phyloP scores from a whole-genome alignment of 2,113 vertebrate genomes.

The Pygoscelis antarcticus region DNA sequence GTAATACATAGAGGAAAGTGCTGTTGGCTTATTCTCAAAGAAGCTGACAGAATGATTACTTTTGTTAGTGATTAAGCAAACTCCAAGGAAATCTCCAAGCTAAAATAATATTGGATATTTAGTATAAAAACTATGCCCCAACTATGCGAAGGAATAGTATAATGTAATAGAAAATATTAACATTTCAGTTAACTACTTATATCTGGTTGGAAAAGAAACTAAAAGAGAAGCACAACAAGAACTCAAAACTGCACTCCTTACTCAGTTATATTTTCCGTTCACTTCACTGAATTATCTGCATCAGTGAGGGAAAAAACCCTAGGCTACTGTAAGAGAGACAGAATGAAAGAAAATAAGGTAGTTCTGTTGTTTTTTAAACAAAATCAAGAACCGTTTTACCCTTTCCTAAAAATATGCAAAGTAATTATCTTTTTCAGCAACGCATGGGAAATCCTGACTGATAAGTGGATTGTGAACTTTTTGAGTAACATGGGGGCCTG shows the following conservation, averaged over 20 bases:
- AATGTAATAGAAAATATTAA: background rate
- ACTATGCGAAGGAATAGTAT: background rate
- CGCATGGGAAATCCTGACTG: background rate
- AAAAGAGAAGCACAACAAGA: background rate
- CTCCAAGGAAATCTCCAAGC: conserved; percentile 26
- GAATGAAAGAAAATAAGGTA: background rate
- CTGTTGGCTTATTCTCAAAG: conserved; percentile 59
- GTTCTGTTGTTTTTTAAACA: background rate
- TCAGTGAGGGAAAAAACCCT: background rate
- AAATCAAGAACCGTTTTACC: background rate
- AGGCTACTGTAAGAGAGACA: background rate
- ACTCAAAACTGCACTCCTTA: background rate
- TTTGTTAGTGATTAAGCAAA: conserved; percentile 41
- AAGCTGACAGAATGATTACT: conserved; percentile 29
- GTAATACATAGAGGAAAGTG: conserved; percentile 48
- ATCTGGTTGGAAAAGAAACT: background rate
- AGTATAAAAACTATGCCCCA: background rate
- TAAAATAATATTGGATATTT: conserved; percentile 48
- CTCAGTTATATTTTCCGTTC: background rate
- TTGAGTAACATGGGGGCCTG: background rate
- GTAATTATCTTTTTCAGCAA: background rate
- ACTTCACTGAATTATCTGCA: background rate
- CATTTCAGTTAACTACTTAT: background rate
- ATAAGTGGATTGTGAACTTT: background rate
- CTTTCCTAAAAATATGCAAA: background rate